Base-by-base conservation (phyloP, 2,797 vertebrate species). In the Microhierax caerulescens region DNA sequence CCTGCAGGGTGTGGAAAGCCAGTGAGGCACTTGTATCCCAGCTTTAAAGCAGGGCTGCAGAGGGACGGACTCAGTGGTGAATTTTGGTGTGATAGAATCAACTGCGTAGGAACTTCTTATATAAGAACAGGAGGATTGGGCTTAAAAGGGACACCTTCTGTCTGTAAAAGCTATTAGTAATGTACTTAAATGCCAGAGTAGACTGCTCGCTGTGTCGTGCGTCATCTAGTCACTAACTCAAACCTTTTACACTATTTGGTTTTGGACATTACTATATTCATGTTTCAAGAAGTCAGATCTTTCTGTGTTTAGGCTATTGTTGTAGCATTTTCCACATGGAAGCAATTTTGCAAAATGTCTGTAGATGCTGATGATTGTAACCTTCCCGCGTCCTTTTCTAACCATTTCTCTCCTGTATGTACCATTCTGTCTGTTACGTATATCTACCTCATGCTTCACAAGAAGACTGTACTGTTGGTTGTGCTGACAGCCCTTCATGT, bases 361-460 rank as follows among this genome's bases (percentile, higher is more conserved):
- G 65, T 73, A 97, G 94, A 95, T 94, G 93, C 57, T 90, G 88
- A 94, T 96, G 97, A 98, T 95, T 97, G 97, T 97, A 97, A 96
- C 92, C 50, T 96, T 91, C 27, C 94, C 95, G 76, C 48, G 48
- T 88, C 89, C 90, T 84, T 93, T 94, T 96, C 96, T 97, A 95
- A 72, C 64, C 72, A 21, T 97, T 97, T 90, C 72, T 96, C n/a
- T 85, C 30, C 87, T 65, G 18, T 97, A 75, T 56, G 78, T 93
- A 85, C 95, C 60, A 2, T 90, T 96, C 92, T 95, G 93, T 97
- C 94, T 97, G 93, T 97, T 94, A 95, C 37, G 63, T 97, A 84
- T 97, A 98, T 98, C 98, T 99, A 99, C 98, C 98, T 99, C 98
- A 99, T 97, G 96, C 97, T 98, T 97, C 97, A 97, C 96, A 97